These are phyloP conservation scores for Lithophane leautieri DNA, from an alignment of 2,888 invertebrate species.

Conservation along the genomic window DNA sequence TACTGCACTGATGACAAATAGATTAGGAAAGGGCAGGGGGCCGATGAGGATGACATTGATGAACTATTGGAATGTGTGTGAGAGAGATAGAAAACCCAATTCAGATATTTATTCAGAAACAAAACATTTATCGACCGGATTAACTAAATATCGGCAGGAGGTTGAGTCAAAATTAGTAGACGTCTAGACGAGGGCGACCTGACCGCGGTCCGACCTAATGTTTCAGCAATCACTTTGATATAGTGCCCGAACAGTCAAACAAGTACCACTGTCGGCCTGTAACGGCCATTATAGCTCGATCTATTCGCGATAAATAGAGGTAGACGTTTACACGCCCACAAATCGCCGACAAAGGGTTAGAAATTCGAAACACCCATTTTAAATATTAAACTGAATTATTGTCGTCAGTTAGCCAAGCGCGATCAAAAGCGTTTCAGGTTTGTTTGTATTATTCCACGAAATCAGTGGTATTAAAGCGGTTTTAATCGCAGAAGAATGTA, in stretches of 20 bases:
- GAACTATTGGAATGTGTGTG: too few relatives aligned
- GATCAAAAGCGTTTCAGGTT: conserved; percentile 40
- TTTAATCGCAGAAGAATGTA: conserved; percentile 69
- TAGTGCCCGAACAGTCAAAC: conserved; percentile 76
- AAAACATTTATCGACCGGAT: conserved; percentile 45
- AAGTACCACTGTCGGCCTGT: conserved; percentile 72
- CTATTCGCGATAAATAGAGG: conserved; percentile 76
- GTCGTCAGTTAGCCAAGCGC: conserved; percentile 40
- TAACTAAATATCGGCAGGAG: conserved; percentile 61
- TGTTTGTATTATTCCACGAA: conserved; percentile 47
- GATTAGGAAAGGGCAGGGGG: neutral
- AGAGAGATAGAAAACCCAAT: neutral
- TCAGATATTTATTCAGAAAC: conserved; percentile 13
- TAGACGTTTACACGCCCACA: conserved; percentile 69
- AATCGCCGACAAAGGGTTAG: conserved; percentile 71
- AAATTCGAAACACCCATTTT: conserved; percentile 69
- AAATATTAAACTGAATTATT: conserved; percentile 60
- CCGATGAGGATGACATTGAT: too few relatives aligned
- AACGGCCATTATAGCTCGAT: conserved; percentile 74
- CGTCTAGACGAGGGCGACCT: conserved; percentile 78
- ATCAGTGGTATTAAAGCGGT: conserved; percentile 44
- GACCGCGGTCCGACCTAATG: conserved; percentile 79
- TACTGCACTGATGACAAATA: neutral
- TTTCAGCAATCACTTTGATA: conserved; percentile 82
- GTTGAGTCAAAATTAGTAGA: conserved; percentile 74